Evolutionary conservation across 2,113 vertebrate species (phyloP).

Genomic region (Melanerpes formicivorus): DNA sequence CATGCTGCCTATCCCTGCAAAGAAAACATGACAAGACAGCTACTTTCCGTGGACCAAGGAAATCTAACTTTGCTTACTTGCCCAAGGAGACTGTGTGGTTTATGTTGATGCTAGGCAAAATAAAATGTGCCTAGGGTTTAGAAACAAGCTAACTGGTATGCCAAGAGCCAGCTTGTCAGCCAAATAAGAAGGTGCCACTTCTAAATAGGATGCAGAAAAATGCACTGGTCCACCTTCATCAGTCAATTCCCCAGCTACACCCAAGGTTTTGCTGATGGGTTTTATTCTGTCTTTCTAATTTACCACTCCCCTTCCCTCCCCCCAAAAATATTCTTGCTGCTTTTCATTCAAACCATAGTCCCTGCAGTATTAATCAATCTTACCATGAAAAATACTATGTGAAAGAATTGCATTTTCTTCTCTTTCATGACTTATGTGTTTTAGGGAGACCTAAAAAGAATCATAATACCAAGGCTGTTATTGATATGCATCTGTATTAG

Average conservation of each 20-base stretch:
- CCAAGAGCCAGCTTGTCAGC: conserved; percentile 25
- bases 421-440: background rate
- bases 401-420: background rate
- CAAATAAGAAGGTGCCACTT: background rate
- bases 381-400: background rate
- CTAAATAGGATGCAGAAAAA: background rate
- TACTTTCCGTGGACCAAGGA: background rate
- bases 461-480: background rate
- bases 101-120: background rate
- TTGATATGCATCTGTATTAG: background rate
- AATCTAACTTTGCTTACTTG: background rate
- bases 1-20: background rate
- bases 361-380: background rate
- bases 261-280: background rate
- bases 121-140: background rate
- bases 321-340: background rate
- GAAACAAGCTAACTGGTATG: background rate
- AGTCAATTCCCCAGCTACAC: background rate
- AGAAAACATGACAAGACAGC: conserved; percentile 10
- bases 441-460: background rate
- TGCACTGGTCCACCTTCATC: background rate
- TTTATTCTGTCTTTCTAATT: background rate
- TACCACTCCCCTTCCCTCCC: background rate
- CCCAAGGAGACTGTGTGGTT: background rate
- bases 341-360: background rate